A percentile compares a stretch with the other conserved stretches of the same genome.
Evolutionary conservation across 2,797 vertebrate genomes (phyloP).

Genomic region (Fringilla coelebs): DNA sequence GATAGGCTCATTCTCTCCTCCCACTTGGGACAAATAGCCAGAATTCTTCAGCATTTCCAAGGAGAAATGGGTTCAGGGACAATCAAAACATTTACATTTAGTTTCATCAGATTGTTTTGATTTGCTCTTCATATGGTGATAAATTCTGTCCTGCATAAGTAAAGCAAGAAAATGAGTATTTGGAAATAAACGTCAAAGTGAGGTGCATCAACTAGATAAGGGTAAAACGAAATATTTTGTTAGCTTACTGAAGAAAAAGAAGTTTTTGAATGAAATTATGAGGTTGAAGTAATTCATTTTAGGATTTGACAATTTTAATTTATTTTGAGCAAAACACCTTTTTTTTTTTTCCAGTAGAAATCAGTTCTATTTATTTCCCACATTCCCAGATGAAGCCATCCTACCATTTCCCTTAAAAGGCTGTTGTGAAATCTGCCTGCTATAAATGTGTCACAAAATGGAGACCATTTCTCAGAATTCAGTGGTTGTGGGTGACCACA

Average conservation of each 20-base stretch:
- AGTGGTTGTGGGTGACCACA: neutral
- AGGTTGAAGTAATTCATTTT: constrained; percentile 2
- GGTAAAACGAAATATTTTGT: neutral
- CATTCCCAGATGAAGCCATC: neutral
- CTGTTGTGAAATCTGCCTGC: neutral
- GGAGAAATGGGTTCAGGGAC: neutral
- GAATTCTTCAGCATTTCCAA: neutral
- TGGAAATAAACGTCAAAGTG: neutral
- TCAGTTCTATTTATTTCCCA: neutral
- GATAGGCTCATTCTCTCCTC: neutral
- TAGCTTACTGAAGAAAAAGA: neutral
- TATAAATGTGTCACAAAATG: neutral
- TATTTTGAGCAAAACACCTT: constrained; percentile 3
- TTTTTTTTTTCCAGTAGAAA: neutral
- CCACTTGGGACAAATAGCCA: neutral
- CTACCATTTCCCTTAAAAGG: neutral
- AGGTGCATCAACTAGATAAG: neutral
- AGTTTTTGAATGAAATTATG: neutral
- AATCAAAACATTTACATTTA: neutral
- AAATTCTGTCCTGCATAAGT: neutral
- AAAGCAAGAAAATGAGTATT: constrained; percentile 10
- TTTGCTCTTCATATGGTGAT: constrained; percentile 19
- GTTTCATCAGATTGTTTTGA: neutral
- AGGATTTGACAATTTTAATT: constrained; percentile 1
- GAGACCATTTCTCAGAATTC: constrained; percentile 15